These are phyloP conservation scores for Macrophya annulata DNA, from an alignment of 2,888 invertebrate genomes.

Conservation along the genomic window DNA sequence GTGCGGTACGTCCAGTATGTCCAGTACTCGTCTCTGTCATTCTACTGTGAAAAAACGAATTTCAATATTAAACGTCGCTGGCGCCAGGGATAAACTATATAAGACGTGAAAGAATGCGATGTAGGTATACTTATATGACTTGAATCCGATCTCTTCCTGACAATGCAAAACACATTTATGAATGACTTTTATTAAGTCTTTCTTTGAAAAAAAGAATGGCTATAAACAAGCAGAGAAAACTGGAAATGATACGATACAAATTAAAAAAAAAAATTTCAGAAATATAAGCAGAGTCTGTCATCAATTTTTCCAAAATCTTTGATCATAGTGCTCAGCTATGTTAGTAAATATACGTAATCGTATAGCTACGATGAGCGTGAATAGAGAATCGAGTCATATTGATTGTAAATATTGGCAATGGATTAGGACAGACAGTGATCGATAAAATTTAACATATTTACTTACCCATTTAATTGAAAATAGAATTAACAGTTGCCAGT, in stretches of 20 bases:
- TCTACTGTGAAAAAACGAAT: slow-evolving; percentile 17
- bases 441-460: neutral
- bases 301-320: neutral
- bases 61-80: neutral
- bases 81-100: neutral
- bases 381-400: neutral
- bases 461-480: neutral
- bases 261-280: neutral
- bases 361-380: neutral
- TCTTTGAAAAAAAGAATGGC: neutral
- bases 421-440: neutral
- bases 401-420: slow-evolving; percentile 23
- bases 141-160: slow-evolving; percentile 10
- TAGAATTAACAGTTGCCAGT: neutral
- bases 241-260: neutral
- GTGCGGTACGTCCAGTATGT: slow-evolving; percentile 50
- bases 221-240: too few species aligned
- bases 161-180: neutral
- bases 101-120: neutral
- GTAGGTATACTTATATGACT: neutral
- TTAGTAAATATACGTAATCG: slow-evolving; percentile 14
- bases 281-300: neutral
- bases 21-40: slow-evolving; percentile 57
- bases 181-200: neutral
- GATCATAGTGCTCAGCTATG: neutral